Evolutionary conservation across 2,113 vertebrate species (phyloP).

Genomic region (Eulemur macaco): DNA sequence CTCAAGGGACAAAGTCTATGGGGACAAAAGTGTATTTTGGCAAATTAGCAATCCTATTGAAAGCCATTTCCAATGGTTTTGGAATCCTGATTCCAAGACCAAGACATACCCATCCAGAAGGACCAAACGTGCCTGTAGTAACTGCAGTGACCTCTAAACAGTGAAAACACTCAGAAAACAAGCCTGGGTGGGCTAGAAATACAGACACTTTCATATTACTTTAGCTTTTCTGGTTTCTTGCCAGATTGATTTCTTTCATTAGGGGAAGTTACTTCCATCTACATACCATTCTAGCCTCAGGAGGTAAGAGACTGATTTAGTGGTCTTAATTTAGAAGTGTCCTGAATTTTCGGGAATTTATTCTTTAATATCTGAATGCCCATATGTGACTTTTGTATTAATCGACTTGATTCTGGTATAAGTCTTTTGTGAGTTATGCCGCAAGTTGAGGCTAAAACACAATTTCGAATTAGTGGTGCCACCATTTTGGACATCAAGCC

Average conservation of each 20-base stretch:
- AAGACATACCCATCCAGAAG: background rate
- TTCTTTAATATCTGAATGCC: slow-evolving; percentile 71
- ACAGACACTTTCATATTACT: background rate
- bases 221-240: slow-evolving; percentile 6
- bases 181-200: background rate
- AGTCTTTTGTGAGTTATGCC: slow-evolving; percentile 32
- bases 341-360: slow-evolving; percentile 66
- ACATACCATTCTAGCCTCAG: slow-evolving; percentile 44
- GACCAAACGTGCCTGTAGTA: background rate
- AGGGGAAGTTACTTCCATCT: slow-evolving; percentile 44
- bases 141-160: background rate
- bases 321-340: slow-evolving; percentile 42
- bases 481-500: background rate
- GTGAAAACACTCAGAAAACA: background rate
- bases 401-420: background rate
- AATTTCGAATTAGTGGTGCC: background rate
- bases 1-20: background rate
- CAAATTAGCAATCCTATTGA: background rate
- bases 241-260: slow-evolving; percentile 74
- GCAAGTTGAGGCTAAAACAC: slow-evolving; percentile 13
- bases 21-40: slow-evolving; percentile 10
- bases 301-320: slow-evolving; percentile 63
- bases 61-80: slow-evolving; percentile 33
- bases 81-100: background rate
- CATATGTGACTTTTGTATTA: slow-evolving; percentile 41